A percentile compares a stretch with the other conserved stretches of the same genome.
Evolutionary conservation across 1,140 invertebrate genomes (phyloP).

Genomic region (Drosophila suzukii): DNA sequence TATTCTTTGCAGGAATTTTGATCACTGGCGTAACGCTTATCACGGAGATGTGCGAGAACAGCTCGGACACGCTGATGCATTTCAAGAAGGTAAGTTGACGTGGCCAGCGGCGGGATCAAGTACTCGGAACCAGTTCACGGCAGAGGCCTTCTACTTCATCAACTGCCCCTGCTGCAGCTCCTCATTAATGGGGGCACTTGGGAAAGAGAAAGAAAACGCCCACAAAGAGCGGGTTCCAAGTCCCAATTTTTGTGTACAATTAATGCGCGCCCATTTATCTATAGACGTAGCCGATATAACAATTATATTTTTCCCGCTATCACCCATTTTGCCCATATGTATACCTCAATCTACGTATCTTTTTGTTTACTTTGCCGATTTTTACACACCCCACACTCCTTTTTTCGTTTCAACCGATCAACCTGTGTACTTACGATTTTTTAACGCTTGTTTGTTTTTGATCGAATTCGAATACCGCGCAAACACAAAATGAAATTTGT

Average conservation of each 20-base stretch:
- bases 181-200: constrained; percentile 20
- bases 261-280: constrained; percentile 24
- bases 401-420: constrained; percentile 30
- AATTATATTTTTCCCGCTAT: constrained; percentile 20
- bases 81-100: constrained; percentile 96
- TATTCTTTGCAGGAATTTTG: constrained; percentile 91
- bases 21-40: constrained; percentile 99
- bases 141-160: constrained; percentile 24
- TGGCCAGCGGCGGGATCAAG: constrained; percentile 13
- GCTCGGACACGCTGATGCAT: constrained; percentile 97
- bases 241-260: constrained; percentile 25
- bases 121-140: constrained; percentile 13
- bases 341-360: constrained; percentile 3
- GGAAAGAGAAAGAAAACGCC: constrained; percentile 5
- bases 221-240: constrained; percentile 9
- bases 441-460: constrained; percentile 81
- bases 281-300: constrained; percentile 17
- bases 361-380: constrained; percentile 40
- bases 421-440: constrained; percentile 59
- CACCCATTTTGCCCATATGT: constrained; percentile 38
- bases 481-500: constrained; percentile 84
- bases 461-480: constrained; percentile 75
- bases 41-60: constrained; percentile 99
- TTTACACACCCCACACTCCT: constrained; percentile 15
- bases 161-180: constrained; percentile 20